A percentile compares a stretch with the other conserved stretches of the same genome.
phyloP scores from a whole-genome alignment of 92 coral and sea anemone species.

The Montipora capitata region DNA sequence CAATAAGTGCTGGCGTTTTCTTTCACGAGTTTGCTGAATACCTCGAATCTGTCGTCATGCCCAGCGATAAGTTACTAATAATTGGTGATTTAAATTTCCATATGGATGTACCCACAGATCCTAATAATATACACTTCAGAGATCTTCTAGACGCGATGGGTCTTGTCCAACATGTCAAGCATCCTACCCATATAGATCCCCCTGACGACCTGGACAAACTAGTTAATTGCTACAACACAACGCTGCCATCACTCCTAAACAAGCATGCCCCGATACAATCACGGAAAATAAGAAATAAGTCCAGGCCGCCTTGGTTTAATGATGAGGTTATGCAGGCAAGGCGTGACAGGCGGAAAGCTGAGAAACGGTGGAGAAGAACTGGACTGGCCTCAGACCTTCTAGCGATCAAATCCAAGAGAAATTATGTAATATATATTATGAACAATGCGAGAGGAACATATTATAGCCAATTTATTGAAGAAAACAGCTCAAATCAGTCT shows the following conservation, averaged over 20 bases:
- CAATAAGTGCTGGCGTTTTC: conserved; percentile 30
- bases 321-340: conserved; percentile 22
- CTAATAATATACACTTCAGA: neutral
- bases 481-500: too few species aligned
- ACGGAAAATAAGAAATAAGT: too few species aligned
- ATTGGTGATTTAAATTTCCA: conserved; percentile 6
- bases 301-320: neutral
- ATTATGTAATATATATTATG: too few species aligned
- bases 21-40: conserved; percentile 39
- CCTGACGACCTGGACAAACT: too few species aligned
- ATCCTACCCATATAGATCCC: too few species aligned
- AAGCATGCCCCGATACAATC: neutral
- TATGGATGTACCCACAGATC: conserved; percentile 9
- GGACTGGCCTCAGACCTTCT: too few species aligned
- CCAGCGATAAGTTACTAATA: neutral
- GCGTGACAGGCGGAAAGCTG: neutral
- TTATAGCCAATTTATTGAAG: too few species aligned
- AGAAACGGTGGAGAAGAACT: too few species aligned
- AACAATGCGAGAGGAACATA: too few species aligned
- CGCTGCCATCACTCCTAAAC: neutral
- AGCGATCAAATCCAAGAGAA: too few species aligned
- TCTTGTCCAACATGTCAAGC: too few species aligned
- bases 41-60: conserved; percentile 39
- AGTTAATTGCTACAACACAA: neutral
- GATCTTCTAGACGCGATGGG: too few species aligned